Conservation (phyloP, 2,113 vertebrate species). For the Procavia capensis region DNA sequence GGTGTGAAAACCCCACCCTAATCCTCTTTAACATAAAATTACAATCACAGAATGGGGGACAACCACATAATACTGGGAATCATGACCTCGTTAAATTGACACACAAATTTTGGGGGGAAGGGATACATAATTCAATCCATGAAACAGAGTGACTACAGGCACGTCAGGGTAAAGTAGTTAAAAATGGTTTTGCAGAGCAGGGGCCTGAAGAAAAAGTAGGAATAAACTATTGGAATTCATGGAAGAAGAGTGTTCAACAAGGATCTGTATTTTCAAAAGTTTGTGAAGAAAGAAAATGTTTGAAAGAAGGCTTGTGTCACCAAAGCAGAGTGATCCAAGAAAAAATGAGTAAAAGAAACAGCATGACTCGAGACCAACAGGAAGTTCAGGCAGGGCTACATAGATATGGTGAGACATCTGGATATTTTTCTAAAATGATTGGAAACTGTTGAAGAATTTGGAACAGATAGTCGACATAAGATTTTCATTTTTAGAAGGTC, state of each 20-base stretch:
- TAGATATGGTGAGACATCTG: not conserved
- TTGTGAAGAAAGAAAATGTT: constrained; percentile 1
- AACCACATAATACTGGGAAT: no score
- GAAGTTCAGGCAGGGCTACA: not conserved
- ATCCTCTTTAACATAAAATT: no score
- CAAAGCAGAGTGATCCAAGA: not conserved
- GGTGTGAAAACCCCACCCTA: no score
- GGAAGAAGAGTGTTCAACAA: not conserved
- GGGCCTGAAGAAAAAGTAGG: not conserved
- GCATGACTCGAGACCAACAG: not conserved
- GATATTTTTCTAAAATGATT: not conserved
- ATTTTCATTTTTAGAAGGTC: not conserved
- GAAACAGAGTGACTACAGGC: not conserved
- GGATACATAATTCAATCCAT: no score
- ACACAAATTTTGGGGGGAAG: no score
- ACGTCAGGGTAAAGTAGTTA: not conserved
- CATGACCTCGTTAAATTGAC: no score
- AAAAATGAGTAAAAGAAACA: not conserved
- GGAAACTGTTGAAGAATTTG: not conserved
- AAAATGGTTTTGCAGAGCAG: not conserved
- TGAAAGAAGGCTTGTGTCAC: not conserved
- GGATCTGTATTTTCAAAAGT: not conserved
- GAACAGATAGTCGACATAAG: not conserved
- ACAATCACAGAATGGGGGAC: no score
- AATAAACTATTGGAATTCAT: not conserved